Evolutionary conservation across 2,113 vertebrate genomes (phyloP), one percentile per base, ranked within the genome.

Genomic region (Lepus timidus): DNA sequence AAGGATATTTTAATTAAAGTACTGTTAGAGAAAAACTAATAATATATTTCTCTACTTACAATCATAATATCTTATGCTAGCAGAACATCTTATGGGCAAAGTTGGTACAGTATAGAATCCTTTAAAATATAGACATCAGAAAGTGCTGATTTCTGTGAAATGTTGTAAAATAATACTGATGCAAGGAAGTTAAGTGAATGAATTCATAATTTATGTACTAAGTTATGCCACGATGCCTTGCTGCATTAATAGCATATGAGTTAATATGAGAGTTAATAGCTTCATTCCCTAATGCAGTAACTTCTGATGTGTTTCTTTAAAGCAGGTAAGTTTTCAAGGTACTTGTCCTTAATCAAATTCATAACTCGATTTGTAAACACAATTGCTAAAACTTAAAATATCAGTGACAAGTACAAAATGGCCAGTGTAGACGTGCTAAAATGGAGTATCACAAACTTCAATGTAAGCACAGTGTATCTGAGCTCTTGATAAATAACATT

Each of bases 1-100:
- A 93, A 95, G 4, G 22, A 65, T 74, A 16, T 93, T 78, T 85
- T 75, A 73, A 20, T 95, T 81, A 0, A 68, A 82, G 17, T 74
- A 95, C 0, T n/a, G 9, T 85, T 61, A 44, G 44, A 70, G 31
- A 71, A 70, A 88, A 17, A 70, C 31, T 7, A 71, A 67, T 67
- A 67, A 52, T 73, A 39, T 70, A 73, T 52, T 88, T 85, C 2
- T 87, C 10, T 80, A 10, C 36, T 65, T 90, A 61, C 0, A 81
- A 12, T 25, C 51, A 79, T 14, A 12, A 10, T 74, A 68, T n/a
- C 23, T 65, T 93, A 16, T 58, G 84, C 25, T 17, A 67, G 55
- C 5, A 81, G 25, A 65, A 73, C 8, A 36, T 9, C 3, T 79
- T 76, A 5, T 75, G n/a, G 91, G 4, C 13, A 55, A 89, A 83